Base-by-base conservation (phyloP, 2,113 vertebrate genomes). In the Scalopus aquaticus region DNA sequence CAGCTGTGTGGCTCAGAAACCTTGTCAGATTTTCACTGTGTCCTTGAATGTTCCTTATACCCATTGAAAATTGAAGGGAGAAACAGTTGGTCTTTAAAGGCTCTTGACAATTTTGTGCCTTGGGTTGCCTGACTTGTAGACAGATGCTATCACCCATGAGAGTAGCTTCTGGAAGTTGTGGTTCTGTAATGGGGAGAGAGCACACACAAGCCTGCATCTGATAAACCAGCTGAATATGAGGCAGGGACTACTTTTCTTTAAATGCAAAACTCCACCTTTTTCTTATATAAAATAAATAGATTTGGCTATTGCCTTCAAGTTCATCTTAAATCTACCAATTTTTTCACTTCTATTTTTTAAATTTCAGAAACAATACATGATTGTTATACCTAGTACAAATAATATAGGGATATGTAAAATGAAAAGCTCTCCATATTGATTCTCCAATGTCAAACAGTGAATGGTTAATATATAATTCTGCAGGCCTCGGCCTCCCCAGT, bases 261-360 rank as follows among this genome's bases (percentile, higher is more conserved):
- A 92, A 83, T 22, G 69, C 28, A 83, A 44, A 56, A 13, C 49
- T 73, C 32, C 11, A 0, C 54, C 22, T 70, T 88, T 88, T 76
- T 60, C 22, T 73, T 9, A 10, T 39, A 20, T 35, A 51, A 92
- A 92, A 67, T 37, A 77, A 67, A 30, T 84, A 28, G 65, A 3
- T 65, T 91, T 85, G 73, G 12, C 42, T 87, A 83, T 95, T 72
- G 22, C 67, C 35, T 90, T 88, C 28, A 69, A 62, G 20, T 82
- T 80, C 49, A 39, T 87, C 83, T 90, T 86, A 26, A 9, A 37
- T 17, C 28, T 65, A 15, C 32, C 62, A 86, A 16, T 85, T 69
- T 37, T 65, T 11, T 72, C 42, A 35, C 19, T 81, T 62, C 8
- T 67, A 1, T 58, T 83, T 85, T 94, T 85, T 46, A 42, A 86